phyloP scores from a whole-genome alignment of 2,797 vertebrate genomes.

The Cyprinodon diabolis region DNA sequence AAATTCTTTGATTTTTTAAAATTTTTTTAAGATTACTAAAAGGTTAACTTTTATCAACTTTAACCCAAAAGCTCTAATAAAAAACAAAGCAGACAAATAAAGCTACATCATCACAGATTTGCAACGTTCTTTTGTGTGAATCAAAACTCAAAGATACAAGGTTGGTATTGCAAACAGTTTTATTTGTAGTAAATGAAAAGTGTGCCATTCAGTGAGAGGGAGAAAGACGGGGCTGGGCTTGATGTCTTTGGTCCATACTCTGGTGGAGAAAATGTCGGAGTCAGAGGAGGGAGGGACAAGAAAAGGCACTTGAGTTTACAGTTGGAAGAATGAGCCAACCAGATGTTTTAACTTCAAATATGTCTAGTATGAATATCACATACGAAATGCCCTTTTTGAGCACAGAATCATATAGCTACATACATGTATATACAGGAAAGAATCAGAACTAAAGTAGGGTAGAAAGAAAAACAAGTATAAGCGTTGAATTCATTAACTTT shows the following conservation, averaged over 20 bases:
- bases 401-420: slow-evolving; percentile 76
- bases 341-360: slow-evolving; percentile 59
- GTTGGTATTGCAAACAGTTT: slow-evolving; percentile 81
- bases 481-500: slow-evolving; percentile 47
- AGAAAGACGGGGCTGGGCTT: slow-evolving; percentile 40
- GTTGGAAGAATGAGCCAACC: slow-evolving; percentile 71
- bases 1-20: no score
- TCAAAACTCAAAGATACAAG: slow-evolving; percentile 12
- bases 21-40: no score
- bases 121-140: background rate
- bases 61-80: no score
- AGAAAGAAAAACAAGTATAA: slow-evolving; percentile 20
- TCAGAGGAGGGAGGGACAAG: slow-evolving; percentile 66
- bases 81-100: background rate
- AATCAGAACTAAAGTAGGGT: slow-evolving; percentile 27
- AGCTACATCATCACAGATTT: no score
- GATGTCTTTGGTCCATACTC: slow-evolving; percentile 85
- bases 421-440: slow-evolving; percentile 73
- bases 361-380: slow-evolving; percentile 78
- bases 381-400: slow-evolving; percentile 74
- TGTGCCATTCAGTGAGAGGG: slow-evolving; percentile 79
- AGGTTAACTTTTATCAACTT: no score
- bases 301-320: slow-evolving; percentile 87
- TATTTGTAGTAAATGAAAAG: slow-evolving; percentile 84
- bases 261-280: slow-evolving; percentile 52